Evolutionary conservation across 2,888 invertebrate species (phyloP), one percentile per base, ranked within the genome.

Genomic region (Epinotia demarniana): DNA sequence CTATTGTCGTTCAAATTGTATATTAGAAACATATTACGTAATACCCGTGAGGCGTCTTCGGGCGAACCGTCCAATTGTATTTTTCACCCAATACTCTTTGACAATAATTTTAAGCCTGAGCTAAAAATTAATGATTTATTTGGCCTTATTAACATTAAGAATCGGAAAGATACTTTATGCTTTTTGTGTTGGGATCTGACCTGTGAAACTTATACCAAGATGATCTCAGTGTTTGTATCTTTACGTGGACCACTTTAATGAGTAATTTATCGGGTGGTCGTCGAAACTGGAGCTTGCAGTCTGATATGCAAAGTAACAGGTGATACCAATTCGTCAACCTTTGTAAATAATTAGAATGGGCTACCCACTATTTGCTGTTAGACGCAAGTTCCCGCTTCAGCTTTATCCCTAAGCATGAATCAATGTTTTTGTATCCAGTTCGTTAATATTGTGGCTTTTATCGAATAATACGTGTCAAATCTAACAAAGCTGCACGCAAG

Each of bases 61-160:
- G 89, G 87, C 90, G 84, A 87, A 87, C 84, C 88, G 89, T 90
- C 89, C 90, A 89, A 87, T 92, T 92, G 93, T 94, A 94, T 92
- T 94, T 94, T 94, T 94, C 94, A 94, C 94, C 94, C 94, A 94
- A 93, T 93, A 93, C 94, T 94, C 93, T 92, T 85, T 88, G 86
- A 83, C 83, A 86, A 87, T 87, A 87, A 84, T 85, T 86, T 87
- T 87, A 89, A 92, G 90, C 92, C 91, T 92, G 92, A 87, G 87
- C 92, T 90, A 84, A 85, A 86, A 87, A 85, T 87, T 89, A 84
- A 84, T 82, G 80, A 83, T 87, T 88, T 88, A 90, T 88, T 89
- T 90, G 87, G 92, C 91, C 90, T 90, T 88, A 93, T 92, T 93
- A 93, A 93, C 93, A 86, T 81, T 84, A 85, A 86, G 84, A 84